Evolutionary conservation across 2,888 invertebrate species (phyloP).

Genomic region (Masnerella sp.): DNA sequence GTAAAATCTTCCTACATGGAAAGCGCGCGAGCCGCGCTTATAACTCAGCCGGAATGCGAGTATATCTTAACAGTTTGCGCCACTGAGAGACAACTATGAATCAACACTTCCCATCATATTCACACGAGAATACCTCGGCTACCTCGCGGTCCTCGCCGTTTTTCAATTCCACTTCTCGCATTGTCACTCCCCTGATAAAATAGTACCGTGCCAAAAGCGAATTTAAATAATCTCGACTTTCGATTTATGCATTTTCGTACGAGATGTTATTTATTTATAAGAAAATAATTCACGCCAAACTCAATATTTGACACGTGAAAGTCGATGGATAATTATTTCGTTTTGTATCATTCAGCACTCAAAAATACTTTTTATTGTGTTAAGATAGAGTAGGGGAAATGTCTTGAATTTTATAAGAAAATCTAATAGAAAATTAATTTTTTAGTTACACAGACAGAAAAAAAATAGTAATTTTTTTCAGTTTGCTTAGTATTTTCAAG

Average conservation of each 20-base stretch:
- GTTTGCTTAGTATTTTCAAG: too few relatives aligned
- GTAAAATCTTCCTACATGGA: constrained; percentile 58
- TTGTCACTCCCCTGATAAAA: constrained; percentile 28
- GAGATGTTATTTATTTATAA: too few relatives aligned
- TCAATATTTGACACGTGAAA: too few relatives aligned
- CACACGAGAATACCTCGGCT: constrained; percentile 47
- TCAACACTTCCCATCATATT: constrained; percentile 60
- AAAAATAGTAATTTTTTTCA: too few relatives aligned
- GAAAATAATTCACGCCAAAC: too few relatives aligned
- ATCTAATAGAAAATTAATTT: too few relatives aligned
- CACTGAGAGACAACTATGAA: constrained; percentile 58
- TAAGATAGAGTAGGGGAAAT: too few relatives aligned
- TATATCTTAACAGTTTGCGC: constrained; percentile 48
- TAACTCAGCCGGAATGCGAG: constrained; percentile 45
- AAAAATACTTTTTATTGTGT: too few relatives aligned
- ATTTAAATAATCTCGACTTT: constrained; percentile 10
- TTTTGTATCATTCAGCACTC: too few relatives aligned
- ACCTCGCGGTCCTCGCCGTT: constrained; percentile 27
- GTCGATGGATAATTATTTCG: too few relatives aligned
- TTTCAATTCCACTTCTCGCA: constrained; percentile 22
- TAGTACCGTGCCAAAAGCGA: background rate
- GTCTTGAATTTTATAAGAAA: too few relatives aligned
- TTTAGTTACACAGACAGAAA: too few relatives aligned
- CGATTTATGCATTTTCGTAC: constrained; percentile 1
- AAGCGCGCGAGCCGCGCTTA: constrained; percentile 46